These are phyloP conservation scores for Pachypanchax playfairii DNA, from an alignment of 2,113 vertebrate genomes.

Conservation along the genomic window DNA sequence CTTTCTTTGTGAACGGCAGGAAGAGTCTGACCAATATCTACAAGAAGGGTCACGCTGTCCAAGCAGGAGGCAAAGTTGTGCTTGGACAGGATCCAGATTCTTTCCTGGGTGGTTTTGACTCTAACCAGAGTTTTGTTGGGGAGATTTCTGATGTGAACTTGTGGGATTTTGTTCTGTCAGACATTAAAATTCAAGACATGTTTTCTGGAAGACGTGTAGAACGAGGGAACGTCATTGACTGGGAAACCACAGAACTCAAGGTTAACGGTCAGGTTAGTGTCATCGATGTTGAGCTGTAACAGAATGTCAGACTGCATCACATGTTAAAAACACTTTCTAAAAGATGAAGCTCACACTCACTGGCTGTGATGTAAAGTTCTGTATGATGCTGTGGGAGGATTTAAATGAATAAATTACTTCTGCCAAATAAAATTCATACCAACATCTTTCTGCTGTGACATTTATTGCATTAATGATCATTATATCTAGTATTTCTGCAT, in stretches of 20 bases:
- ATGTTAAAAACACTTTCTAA: too few species aligned
- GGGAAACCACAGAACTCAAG: conserved; percentile 3
- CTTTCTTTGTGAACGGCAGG: conserved; percentile 34
- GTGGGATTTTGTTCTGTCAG: conserved; percentile 53
- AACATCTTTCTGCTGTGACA: too few species aligned
- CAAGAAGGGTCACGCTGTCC: conserved; percentile 5
- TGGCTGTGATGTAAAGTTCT: too few species aligned
- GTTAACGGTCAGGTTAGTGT: conserved; percentile 21
- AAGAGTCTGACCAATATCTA: conserved; percentile 50
- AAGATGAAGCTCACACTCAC: too few species aligned
- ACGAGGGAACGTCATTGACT: conserved; percentile 43
- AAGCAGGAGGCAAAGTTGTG: background rate
- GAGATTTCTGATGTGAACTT: conserved; percentile 48
- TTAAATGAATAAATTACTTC: too few species aligned
- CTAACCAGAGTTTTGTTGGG: conserved; percentile 48
- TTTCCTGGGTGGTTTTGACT: background rate
- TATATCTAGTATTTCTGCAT: too few species aligned
- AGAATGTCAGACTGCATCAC: too few species aligned
- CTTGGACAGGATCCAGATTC: conserved; percentile 47
- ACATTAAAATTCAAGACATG: conserved; percentile 2
- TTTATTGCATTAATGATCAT: too few species aligned
- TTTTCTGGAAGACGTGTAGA: background rate
- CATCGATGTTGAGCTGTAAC: background rate
- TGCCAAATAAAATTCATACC: too few species aligned
- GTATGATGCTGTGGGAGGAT: too few species aligned